Evolutionary conservation across 2,113 vertebrate genomes (phyloP).

Genomic region (Neopipo cinnamomea): DNA sequence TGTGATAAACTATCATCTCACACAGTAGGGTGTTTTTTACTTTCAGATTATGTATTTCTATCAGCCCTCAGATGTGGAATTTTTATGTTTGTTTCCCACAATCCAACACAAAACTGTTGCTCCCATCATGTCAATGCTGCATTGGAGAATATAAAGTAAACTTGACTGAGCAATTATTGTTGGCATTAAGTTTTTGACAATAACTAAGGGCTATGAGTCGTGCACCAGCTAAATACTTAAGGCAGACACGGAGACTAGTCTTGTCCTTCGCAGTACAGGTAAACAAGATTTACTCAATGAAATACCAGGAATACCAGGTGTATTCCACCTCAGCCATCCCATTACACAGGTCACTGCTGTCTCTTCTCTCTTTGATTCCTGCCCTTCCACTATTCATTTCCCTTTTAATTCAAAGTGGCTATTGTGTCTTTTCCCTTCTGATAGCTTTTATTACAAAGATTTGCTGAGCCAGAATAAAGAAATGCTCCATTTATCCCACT

Average conservation of each 20-base stretch:
- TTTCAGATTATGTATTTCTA: not conserved
- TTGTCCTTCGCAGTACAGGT: not conserved
- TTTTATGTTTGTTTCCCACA: not conserved
- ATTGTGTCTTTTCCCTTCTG: not conserved
- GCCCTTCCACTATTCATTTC: not conserved
- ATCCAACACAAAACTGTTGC: not conserved
- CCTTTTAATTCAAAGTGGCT: not conserved
- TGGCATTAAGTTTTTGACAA: not conserved
- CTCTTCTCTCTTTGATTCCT: not conserved
- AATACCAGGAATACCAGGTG: not conserved
- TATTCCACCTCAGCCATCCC: not conserved
- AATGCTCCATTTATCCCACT: not conserved
- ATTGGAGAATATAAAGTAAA: not conserved
- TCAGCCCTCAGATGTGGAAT: not conserved
- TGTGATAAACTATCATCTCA: not conserved
- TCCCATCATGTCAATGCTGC: not conserved
- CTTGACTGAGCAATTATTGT: not conserved
- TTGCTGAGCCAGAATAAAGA: not conserved
- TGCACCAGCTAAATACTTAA: not conserved
- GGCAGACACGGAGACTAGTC: not conserved
- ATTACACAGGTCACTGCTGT: conserved; percentile 18
- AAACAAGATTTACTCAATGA: not conserved
- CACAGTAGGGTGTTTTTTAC: accelerated
- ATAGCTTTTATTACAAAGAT: not conserved
- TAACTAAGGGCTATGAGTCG: not conserved